Percentiles rank a stretch among this genome's conserved stretches.
phyloP scores from a whole-genome alignment of 1,140 invertebrate species.

The Eubasilissa regina region DNA sequence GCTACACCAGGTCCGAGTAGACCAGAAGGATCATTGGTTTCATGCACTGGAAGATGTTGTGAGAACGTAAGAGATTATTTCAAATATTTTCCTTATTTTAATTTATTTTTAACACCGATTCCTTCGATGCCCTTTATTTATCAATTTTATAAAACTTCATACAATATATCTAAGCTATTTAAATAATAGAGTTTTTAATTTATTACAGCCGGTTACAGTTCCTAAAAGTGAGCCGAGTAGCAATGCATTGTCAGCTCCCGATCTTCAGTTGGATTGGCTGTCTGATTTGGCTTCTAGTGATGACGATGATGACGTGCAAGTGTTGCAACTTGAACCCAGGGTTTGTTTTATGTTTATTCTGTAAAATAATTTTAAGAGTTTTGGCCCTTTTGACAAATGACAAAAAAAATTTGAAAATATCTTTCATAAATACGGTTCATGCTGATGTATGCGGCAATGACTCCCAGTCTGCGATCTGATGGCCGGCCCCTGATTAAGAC shows the following conservation, averaged over 20 bases:
- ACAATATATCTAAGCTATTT: no score
- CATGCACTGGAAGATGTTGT: constrained; percentile 44
- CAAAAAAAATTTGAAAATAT: no score
- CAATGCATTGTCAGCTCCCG: constrained; percentile 78
- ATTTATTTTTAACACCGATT: no score
- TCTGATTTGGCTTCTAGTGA: constrained; percentile 76
- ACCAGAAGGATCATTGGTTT: constrained; percentile 3
- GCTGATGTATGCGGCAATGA: no score
- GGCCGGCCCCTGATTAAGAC: no score
- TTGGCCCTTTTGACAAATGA: no score
- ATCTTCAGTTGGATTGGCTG: constrained; percentile 85
- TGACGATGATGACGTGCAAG: constrained; percentile 76
- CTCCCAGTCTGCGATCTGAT: no score
- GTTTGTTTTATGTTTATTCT: constrained; percentile 39
- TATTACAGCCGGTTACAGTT: constrained; percentile 37
- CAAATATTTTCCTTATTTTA: no score
- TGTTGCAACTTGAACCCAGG: constrained; percentile 67
- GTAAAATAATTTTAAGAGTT: no score
- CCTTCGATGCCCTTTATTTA: no score
- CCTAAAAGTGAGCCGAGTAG: constrained; percentile 26
- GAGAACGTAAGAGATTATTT: constrained; percentile 48
- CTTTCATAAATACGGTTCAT: no score
- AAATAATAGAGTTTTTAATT: constrained; percentile 33
- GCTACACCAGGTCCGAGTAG: constrained; percentile 47
- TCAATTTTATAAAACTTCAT: no score